phyloP scores from a whole-genome alignment of 92 coral and sea anemone species.

The Metridium senile region DNA sequence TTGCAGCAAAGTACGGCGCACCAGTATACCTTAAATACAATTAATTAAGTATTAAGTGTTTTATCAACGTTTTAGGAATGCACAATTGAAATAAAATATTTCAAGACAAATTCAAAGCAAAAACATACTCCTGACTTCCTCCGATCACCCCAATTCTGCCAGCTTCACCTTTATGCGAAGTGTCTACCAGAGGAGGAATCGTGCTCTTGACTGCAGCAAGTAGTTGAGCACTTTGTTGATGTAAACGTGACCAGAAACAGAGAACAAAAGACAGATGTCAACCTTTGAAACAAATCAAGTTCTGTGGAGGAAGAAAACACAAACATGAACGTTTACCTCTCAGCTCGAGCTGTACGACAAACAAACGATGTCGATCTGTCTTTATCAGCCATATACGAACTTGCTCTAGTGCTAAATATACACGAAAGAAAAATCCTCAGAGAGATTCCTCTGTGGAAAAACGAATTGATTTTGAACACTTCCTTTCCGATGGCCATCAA shows the following conservation, averaged over 20 bases:
- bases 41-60: not conserved
- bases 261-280: not conserved
- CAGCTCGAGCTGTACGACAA: not conserved
- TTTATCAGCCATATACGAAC: conserved; percentile 40
- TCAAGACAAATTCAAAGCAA: too few relatives aligned
- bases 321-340: too few relatives aligned
- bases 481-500: conserved; percentile 28
- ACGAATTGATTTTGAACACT: conserved; percentile 9
- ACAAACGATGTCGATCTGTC: conserved; percentile 17
- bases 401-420: conserved; percentile 26
- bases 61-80: too few relatives aligned
- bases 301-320: too few relatives aligned
- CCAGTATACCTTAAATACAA: conserved; percentile 93
- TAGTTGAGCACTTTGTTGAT: conserved; percentile 10
- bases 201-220: conserved; percentile 45
- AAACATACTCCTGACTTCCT: conserved; percentile 98
- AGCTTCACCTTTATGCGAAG: conserved; percentile 89
- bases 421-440: conserved; percentile 7
- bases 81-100: too few relatives aligned
- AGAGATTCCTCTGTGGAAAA: conserved; percentile 3
- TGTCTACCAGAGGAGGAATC: conserved; percentile 76
- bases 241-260: not conserved
- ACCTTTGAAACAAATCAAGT: too few relatives aligned
- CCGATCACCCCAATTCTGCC: conserved; percentile 97
- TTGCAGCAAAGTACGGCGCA: conserved; percentile 98